Evolutionary conservation across 2,888 invertebrate species (phyloP).

Genomic region (Cheilosia pagana): DNA sequence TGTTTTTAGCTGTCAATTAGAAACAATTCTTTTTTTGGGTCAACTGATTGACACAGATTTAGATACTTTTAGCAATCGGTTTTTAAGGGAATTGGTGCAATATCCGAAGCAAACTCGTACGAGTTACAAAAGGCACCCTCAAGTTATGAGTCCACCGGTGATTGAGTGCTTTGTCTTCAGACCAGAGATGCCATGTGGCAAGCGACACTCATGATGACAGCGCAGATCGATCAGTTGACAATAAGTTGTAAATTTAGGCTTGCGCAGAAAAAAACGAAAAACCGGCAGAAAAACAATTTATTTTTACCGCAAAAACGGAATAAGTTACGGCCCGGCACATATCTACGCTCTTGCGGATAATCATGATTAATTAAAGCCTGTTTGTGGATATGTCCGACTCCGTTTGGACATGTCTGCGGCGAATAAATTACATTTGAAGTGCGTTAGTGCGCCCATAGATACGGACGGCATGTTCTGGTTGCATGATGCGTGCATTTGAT

Average conservation of each 20-base stretch:
- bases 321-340: slow-evolving; percentile 20
- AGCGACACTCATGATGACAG: slow-evolving; percentile 48
- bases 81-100: slow-evolving; percentile 52
- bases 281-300: neutral
- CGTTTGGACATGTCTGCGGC: slow-evolving; percentile 7
- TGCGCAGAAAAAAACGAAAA: neutral
- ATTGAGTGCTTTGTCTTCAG: slow-evolving; percentile 38
- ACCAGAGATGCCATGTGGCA: neutral
- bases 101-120: slow-evolving; percentile 38
- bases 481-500: neutral
- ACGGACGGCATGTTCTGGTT: neutral
- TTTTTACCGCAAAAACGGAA: slow-evolving; percentile 5
- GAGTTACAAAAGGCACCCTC: neutral
- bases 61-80: neutral
- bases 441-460: neutral
- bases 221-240: slow-evolving; percentile 19
- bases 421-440: slow-evolving; percentile 32
- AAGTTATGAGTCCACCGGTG: slow-evolving; percentile 14
- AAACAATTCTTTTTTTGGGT: slow-evolving; percentile 46
- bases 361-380: slow-evolving; percentile 43
- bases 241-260: neutral
- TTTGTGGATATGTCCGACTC: slow-evolving; percentile 26
- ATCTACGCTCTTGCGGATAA: slow-evolving; percentile 31
- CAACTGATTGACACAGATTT: slow-evolving; percentile 46
- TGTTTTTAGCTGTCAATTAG: slow-evolving; percentile 28